Evolutionary conservation across 2,113 vertebrate genomes (phyloP).

Genomic region (Halichoerus grypus): DNA sequence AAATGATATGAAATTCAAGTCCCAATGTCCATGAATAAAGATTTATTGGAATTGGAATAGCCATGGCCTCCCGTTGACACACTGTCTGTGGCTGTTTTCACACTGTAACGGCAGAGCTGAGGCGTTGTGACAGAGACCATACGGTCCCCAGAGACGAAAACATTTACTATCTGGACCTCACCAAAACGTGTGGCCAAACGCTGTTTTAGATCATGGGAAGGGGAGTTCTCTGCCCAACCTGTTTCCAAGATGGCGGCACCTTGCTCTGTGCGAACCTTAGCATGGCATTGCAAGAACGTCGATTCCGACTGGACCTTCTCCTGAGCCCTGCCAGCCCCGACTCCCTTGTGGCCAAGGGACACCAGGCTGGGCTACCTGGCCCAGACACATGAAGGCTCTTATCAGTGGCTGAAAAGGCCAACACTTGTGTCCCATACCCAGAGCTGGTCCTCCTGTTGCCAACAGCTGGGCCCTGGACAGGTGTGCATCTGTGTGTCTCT

Average conservation of each 20-base stretch:
- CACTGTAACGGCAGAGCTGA: neutral
- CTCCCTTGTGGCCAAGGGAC: neutral
- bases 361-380: neutral
- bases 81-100: neutral
- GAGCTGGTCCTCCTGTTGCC: neutral
- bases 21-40: neutral
- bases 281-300: fast-evolving
- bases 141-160: neutral
- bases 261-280: too few relatives aligned
- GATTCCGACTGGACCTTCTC: fast-evolving
- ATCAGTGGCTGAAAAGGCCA: neutral
- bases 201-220: neutral
- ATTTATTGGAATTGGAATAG: neutral
- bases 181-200: fast-evolving
- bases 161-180: neutral
- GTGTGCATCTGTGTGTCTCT: neutral
- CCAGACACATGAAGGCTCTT: neutral
- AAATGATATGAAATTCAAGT: neutral
- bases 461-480: neutral
- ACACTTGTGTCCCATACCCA: neutral
- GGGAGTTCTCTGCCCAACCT: too few relatives aligned
- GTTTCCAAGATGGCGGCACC: fast-evolving
- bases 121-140: neutral
- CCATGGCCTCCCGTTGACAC: neutral
- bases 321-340: neutral